phyloP scores from a whole-genome alignment of 2,113 vertebrate genomes.

The Uria lomvia region DNA sequence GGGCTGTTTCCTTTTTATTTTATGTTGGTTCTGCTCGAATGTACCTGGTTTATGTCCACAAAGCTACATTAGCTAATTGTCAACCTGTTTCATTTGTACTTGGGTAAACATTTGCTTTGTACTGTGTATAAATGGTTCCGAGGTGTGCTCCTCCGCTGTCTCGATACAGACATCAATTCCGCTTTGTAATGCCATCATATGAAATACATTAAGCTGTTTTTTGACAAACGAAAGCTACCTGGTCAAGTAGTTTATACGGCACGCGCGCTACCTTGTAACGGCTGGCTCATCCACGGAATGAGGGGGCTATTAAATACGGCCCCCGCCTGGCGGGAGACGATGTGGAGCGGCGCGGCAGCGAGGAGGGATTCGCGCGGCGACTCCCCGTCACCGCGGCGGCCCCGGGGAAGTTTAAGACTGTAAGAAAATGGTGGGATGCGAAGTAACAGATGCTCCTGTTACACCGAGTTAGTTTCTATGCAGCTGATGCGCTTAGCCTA shows the following conservation, averaged over 20 bases:
- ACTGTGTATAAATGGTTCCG: slow-evolving; percentile 68
- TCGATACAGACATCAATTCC: slow-evolving; percentile 54
- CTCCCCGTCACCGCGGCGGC: not conserved
- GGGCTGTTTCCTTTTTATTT: slow-evolving; percentile 67
- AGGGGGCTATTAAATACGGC: not conserved
- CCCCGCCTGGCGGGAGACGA: not conserved
- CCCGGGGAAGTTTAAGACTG: not conserved
- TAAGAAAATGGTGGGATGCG: slow-evolving; percentile 17
- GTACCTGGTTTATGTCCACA: slow-evolving; percentile 77
- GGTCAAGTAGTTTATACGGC: slow-evolving; percentile 22
- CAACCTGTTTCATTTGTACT: slow-evolving; percentile 67
- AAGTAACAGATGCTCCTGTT: slow-evolving; percentile 56
- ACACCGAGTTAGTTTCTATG: slow-evolving; percentile 35
- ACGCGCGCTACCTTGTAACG: not conserved
- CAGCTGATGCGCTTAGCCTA: slow-evolving; percentile 52
- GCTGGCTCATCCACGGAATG: not conserved
- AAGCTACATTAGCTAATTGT: slow-evolving; percentile 76
- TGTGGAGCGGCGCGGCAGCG: not conserved
- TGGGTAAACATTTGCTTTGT: slow-evolving; percentile 75
- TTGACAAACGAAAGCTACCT: slow-evolving; percentile 67
- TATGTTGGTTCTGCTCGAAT: slow-evolving; percentile 68
- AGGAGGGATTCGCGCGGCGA: not conserved
- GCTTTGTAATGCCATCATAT: slow-evolving; percentile 67
- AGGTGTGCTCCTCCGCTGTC: slow-evolving; percentile 73
- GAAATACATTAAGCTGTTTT: slow-evolving; percentile 70